Base-by-base conservation (phyloP, 1,140 invertebrate species). In the Eueides isabella region DNA sequence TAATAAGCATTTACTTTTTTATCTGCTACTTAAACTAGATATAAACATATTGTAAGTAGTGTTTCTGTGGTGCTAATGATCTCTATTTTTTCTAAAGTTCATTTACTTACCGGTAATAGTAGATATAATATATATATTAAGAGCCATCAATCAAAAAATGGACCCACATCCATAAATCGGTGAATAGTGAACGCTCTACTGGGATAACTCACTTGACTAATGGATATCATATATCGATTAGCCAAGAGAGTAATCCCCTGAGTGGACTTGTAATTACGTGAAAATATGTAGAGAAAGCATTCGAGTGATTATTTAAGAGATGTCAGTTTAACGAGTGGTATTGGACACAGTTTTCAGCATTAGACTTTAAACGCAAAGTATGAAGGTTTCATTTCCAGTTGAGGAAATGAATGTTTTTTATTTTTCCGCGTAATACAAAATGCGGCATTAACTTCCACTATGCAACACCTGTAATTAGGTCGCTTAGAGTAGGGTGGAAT, bases 231-330 rank as follows among this genome's bases (percentile, higher is more conserved):
- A 71, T 75, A 76, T 76, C 73, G 77, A 81, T 78, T 82, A 80
- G 29, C 72, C 62, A 67, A 41, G 71, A 30, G 69, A 70, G 65
- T 76, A 80, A 70, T 65, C 66, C 66, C 35, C 79, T 65, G 65
- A 78, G 72, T 74, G 71, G 77, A 76, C 71, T 79, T 79, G 77
- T 81, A 83, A 85, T 85, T 81, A 82, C 77, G 81, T 80, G 77
- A 81, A 83, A 85, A 85, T 80, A 76, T 83, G 76, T 76, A 76
- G 72, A 71, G 69, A 73, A 79, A 80, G 78, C 80, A 76, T 75
- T 72, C 28, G 26, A 5, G 55, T 81, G 83, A 85, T 83, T 85
- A 85, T 83, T 74, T 61, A 28, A 67, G n/a, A n/a, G n/a, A n/a
- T n/a, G n/a, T n/a, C n/a, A n/a, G n/a, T 62, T 62, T 28, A 62